Evolutionary conservation across 2,888 invertebrate genomes (phyloP).

Genomic region (Dicyrtoma fusca): DNA sequence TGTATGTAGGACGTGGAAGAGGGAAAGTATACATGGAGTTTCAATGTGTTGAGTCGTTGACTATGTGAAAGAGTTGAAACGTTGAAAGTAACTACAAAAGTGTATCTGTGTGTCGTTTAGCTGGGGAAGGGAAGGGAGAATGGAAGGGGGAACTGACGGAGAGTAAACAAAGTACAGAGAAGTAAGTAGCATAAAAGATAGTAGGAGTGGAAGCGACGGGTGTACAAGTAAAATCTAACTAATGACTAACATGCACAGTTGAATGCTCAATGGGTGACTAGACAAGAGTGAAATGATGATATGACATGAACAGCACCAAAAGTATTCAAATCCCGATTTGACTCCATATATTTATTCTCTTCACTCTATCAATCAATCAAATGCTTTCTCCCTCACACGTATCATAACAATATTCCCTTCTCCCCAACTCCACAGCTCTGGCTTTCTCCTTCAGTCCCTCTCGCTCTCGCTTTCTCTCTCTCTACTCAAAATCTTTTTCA

Average conservation of each 20-base stretch:
- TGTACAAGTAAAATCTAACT: not conserved
- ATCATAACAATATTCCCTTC: slow-evolving; percentile 3
- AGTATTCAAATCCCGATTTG: slow-evolving; percentile 13
- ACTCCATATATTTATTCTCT: slow-evolving; percentile 18
- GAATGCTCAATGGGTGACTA: slow-evolving; percentile 8
- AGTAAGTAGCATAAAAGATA: not conserved
- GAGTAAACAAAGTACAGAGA: not conserved
- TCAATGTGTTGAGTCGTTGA: too few relatives aligned
- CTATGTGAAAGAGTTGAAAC: too few relatives aligned
- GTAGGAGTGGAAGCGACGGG: not conserved
- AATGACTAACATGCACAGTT: not conserved
- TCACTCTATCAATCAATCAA: slow-evolving; percentile 25
- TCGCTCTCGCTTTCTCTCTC: too few relatives aligned
- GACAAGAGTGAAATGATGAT: slow-evolving; percentile 18
- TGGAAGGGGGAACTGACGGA: not conserved
- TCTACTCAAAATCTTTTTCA: too few relatives aligned
- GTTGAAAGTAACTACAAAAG: too few relatives aligned
- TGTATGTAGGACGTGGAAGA: too few relatives aligned
- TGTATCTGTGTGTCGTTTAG: too few relatives aligned
- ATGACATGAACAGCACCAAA: slow-evolving; percentile 25
- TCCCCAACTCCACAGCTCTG: not conserved
- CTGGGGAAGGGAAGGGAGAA: not conserved
- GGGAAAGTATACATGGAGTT: too few relatives aligned
- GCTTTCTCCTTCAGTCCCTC: too few relatives aligned
- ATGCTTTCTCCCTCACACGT: not conserved